Percentiles rank a stretch among this genome's conserved stretches.
phyloP scores from a whole-genome alignment of 2,113 vertebrate species.

The Platichthys stellatus region DNA sequence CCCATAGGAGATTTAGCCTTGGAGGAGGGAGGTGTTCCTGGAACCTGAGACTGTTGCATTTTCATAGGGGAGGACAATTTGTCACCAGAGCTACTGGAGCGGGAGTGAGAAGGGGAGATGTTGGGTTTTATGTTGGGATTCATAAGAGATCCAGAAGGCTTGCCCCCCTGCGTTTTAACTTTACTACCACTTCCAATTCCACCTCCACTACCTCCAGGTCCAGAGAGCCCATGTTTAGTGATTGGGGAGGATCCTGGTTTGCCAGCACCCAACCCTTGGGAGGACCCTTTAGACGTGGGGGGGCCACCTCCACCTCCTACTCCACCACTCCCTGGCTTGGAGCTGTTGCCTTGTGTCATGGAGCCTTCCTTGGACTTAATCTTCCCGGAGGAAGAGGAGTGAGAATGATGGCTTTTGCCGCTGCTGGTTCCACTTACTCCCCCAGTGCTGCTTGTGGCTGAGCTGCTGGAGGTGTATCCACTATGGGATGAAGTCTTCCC shows the following conservation, averaged over 20 bases:
- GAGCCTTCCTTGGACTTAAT: slow-evolving; percentile 95
- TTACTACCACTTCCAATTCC: slow-evolving; percentile 85
- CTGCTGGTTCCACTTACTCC: slow-evolving; percentile 76
- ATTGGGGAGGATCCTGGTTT: slow-evolving; percentile 95
- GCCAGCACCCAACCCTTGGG: slow-evolving; percentile 87
- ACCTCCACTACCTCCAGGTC: slow-evolving; percentile 80
- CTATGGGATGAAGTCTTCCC: slow-evolving; percentile 94
- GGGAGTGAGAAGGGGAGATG: slow-evolving; percentile 97
- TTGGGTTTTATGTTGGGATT: slow-evolving; percentile 97
- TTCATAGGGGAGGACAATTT: slow-evolving; percentile 97
- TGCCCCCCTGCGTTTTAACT: slow-evolving; percentile 93
- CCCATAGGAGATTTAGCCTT: slow-evolving; percentile 98
- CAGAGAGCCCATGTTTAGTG: slow-evolving; percentile 90
- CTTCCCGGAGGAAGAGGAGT: slow-evolving; percentile 93
- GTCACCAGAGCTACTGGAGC: slow-evolving; percentile 89
- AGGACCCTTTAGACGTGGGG: slow-evolving; percentile 90
- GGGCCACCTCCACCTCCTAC: slow-evolving; percentile 80
- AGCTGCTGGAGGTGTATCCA: slow-evolving; percentile 93
- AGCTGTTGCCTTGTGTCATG: slow-evolving; percentile 86
- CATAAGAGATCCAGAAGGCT: slow-evolving; percentile 93
- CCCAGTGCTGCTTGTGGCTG: slow-evolving; percentile 80
- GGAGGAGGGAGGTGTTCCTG: slow-evolving; percentile 94
- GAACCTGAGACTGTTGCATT: slow-evolving; percentile 87
- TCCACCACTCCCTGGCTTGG: slow-evolving; percentile 87
- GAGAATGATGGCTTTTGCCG: slow-evolving; percentile 96